phyloP scores from a whole-genome alignment of 2,888 invertebrate species.

The Chelonus formosanus region DNA sequence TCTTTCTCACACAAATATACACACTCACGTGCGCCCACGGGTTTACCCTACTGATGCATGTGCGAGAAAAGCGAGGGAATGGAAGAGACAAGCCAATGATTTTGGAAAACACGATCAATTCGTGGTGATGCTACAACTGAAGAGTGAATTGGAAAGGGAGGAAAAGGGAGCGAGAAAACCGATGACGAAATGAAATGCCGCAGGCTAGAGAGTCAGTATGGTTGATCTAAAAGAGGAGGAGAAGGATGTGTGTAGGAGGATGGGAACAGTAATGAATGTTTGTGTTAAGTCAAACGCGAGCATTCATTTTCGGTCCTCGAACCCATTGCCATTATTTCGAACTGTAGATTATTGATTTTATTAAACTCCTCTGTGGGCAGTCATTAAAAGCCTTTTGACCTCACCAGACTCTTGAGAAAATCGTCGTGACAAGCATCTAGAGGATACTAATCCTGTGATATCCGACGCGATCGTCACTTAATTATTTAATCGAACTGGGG shows the following conservation, averaged over 20 bases:
- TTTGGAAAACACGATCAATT: slow-evolving; percentile 53
- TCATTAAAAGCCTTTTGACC: background rate
- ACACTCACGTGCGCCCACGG: slow-evolving; percentile 5
- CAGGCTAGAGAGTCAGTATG: slow-evolving; percentile 33
- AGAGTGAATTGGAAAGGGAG: slow-evolving; percentile 6
- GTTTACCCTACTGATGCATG: slow-evolving; percentile 4
- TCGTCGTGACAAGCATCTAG: slow-evolving; percentile 21
- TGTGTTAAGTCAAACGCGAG: slow-evolving; percentile 46
- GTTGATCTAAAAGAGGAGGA: slow-evolving; percentile 18
- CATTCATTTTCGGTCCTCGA: slow-evolving; percentile 50
- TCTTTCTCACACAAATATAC: no score
- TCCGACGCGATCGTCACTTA: slow-evolving; percentile 21
- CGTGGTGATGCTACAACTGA: slow-evolving; percentile 23
- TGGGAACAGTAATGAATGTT: slow-evolving; percentile 56
- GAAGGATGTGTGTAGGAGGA: slow-evolving; percentile 32
- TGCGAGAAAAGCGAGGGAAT: slow-evolving; percentile 24
- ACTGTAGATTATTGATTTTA: no score
- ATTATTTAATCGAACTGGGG: slow-evolving; percentile 31
- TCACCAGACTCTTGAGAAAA: slow-evolving; percentile 16
- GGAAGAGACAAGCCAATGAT: slow-evolving; percentile 47
- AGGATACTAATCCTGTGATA: slow-evolving; percentile 17
- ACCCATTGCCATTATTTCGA: slow-evolving; percentile 1
- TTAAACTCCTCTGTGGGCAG: no score
- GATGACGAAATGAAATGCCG: slow-evolving; percentile 53
- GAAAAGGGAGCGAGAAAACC: slow-evolving; percentile 37